Conservation (phyloP, 2,113 vertebrate genomes). For the Hemicordylus capensis region DNA sequence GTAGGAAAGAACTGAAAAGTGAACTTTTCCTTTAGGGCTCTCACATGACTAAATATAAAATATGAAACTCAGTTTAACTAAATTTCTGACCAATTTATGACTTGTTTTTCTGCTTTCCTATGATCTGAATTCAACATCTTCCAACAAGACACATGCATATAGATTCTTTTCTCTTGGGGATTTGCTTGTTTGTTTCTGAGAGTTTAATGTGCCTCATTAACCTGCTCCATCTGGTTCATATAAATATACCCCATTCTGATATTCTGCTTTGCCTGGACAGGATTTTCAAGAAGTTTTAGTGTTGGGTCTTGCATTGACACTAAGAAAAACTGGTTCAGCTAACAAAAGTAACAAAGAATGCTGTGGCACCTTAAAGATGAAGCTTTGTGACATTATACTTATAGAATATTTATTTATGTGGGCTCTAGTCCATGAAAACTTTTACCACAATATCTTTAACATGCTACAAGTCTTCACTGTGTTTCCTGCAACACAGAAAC, state of each 20-base stretch:
- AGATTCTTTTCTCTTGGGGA: not conserved
- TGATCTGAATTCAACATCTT: not conserved
- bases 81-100: not conserved
- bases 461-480: too few species aligned
- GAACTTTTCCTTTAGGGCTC: not conserved
- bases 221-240: not conserved
- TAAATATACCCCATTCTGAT: not conserved
- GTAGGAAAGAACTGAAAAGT: not conserved
- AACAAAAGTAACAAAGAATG: not conserved
- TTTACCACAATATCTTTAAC: too few species aligned
- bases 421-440: too few species aligned
- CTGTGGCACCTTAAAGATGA: too few species aligned
- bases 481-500: too few species aligned
- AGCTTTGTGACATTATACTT: too few species aligned
- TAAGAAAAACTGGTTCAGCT: not conserved
- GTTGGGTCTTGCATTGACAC: not conserved
- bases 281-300: not conserved
- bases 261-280: not conserved
- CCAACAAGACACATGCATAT: not conserved
- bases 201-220: slow-evolving; percentile 1
- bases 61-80: not conserved
- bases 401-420: too few species aligned
- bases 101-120: not conserved
- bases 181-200: not conserved
- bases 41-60: not conserved